These are phyloP conservation scores for Polypedilum pembai DNA, from an alignment of 1,140 invertebrate species.

Conservation along the genomic window DNA sequence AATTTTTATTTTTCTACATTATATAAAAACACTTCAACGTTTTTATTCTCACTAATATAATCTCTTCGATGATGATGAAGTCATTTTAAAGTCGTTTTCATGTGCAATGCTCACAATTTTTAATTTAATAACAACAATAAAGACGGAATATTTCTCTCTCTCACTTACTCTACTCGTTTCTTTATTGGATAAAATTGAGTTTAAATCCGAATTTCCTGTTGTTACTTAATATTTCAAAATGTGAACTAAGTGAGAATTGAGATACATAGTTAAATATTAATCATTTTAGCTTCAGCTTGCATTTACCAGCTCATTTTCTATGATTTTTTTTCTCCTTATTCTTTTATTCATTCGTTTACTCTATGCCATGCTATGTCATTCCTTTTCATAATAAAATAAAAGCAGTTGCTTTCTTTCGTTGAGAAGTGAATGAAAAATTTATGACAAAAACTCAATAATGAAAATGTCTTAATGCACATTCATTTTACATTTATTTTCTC, in stretches of 20 bases:
- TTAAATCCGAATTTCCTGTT: constrained; percentile 18
- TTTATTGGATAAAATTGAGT: constrained; percentile 19
- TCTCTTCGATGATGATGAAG: neutral
- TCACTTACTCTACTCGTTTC: too few species aligned
- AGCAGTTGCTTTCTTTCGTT: neutral
- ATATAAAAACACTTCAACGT: too few species aligned
- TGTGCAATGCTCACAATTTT: constrained; percentile 3
- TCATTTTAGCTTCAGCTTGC: neutral
- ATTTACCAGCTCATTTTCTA: constrained; percentile 5
- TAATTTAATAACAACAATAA: constrained; percentile 10
- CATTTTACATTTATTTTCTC: neutral
- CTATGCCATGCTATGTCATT: neutral
- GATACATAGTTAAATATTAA: constrained; percentile 14
- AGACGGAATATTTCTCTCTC: neutral
- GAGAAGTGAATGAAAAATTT: constrained; percentile 12
- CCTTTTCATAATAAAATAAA: neutral
- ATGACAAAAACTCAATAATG: constrained; percentile 1
- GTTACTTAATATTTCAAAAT: constrained; percentile 8
- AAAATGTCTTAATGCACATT: neutral
- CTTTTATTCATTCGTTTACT: neutral
- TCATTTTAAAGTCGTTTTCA: neutral
- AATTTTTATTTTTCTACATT: too few species aligned
- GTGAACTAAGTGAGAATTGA: constrained; percentile 8
- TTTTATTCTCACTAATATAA: neutral
- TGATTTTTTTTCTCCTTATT: neutral